Base-by-base conservation (phyloP, 2,888 invertebrate species). In the Schizotus pectinicornis region DNA sequence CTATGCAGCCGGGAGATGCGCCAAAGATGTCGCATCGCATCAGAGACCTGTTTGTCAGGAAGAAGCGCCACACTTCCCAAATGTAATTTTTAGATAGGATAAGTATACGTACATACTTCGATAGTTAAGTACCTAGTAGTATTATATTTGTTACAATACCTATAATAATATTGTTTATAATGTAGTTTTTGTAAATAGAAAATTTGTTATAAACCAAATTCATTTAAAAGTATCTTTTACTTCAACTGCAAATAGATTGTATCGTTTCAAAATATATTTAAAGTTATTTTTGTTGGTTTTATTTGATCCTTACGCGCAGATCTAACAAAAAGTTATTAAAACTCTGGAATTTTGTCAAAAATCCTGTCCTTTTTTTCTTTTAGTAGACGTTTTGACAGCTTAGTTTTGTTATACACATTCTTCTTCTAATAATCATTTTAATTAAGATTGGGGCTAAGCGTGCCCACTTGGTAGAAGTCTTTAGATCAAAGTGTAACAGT, bases 1-100 rank as follows among this genome's bases (percentile, higher is more conserved):
- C 72, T 13, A 67, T 72, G 49, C 67, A 69, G 51, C 45, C 67
- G 3, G 81, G 81, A 56, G 84, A 84, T 51, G 83, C 84, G 68
- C 83, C 84, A 53, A 85, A 85, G 74, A 84, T 84, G 75, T 85
- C 85, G 32, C 84, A 85, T 1, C 82, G 85, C 31, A 84, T 86
- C 69, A 84, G 84, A 59, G 84, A 84, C 30, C 80, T 86, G n/a
- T 86, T 86, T 77, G 83, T 83, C 65, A 80, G 84, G 53, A 79
- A 78, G 67, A 84, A 84, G 72, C 73, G 84, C 55, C 83, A 83
- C 1, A 83, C 82, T 66, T 84, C 84, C 67, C 83, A 84, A 68
- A 84, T 83, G 83, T 84, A 65, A 61, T 54, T 2, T 7, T 39
- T 12, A 9, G 8, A 12, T 39, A 39, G 8, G 3, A 2, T 11